Evolutionary conservation across 2,113 vertebrate genomes (phyloP), one percentile per base, ranked within the genome.

Genomic region (Gallinago media): DNA sequence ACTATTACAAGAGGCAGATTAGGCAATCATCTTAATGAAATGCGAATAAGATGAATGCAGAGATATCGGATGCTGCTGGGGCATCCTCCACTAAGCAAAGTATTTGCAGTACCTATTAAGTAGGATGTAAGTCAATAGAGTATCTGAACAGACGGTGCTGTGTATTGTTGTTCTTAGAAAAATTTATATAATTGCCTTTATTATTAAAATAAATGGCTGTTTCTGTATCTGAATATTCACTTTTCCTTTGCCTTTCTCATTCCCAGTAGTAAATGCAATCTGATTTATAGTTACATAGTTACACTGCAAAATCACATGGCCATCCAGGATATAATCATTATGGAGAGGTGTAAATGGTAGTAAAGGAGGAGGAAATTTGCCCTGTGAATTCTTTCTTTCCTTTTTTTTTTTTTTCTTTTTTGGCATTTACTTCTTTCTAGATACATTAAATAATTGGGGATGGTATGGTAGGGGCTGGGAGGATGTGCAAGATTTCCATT

Each of bases 21-120:
- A 92, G 58, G 40, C 56, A 92, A 44, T 71, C 62, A 59, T 93
- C 68, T 90, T 92, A 96, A 95, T 86, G 81, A 91, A 95, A 88
- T 88, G 59, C 3, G 17, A 96, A 26, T 59, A 88, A 91, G 72
- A 94, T 92, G 44, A 94, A 92, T 95, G 86, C 61, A 74, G 67
- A 91, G 76, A 44, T 82, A 80, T 68, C 78, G 70, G 70, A 18
- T 81, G 47, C 44, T 92, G 44, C 79, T 79, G 58, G 40, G 67
- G 31, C 34, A 58, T 88, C 75, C 63, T 77, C 68, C 42, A 59
- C 71, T 75, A 59, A 77, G 71, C 58, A 70, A 89, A 91, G 31
- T 92, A 68, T 92, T 94, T 67, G 72, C 9, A 2, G 65, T 81
- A 85, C 18, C 38, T 76, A 31, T 92, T 85, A 85, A 71, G 61